Evolutionary conservation across 2,797 vertebrate genomes (phyloP).

Genomic region (Rallus crepitans): DNA sequence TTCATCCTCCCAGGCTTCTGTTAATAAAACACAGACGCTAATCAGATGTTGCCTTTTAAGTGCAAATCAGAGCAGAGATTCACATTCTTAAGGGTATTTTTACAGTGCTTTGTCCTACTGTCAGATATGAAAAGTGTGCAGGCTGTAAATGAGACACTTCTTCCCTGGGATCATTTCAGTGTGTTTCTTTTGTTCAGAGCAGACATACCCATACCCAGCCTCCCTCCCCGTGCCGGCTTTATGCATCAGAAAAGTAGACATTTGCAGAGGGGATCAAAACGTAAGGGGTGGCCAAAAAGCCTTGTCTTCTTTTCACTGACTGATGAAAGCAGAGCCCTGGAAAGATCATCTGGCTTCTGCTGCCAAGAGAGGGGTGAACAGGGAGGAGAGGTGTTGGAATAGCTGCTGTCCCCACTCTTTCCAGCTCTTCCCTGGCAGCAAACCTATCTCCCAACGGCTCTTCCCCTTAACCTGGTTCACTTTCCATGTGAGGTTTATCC

Average conservation of each 20-base stretch:
- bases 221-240: neutral
- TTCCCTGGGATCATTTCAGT: neutral
- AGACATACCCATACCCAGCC: neutral
- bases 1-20: neutral
- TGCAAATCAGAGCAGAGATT: conserved; percentile 23
- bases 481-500: neutral
- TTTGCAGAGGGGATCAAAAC: neutral
- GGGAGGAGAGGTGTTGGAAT: neutral
- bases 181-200: neutral
- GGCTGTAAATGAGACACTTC: neutral
- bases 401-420: neutral
- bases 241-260: neutral
- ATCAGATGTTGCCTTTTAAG: conserved; percentile 34
- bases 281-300: neutral
- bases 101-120: conserved; percentile 11
- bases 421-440: neutral
- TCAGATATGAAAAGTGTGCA: conserved; percentile 1
- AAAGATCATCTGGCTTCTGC: neutral
- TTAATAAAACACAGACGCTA: conserved; percentile 25
- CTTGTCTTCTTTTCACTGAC: neutral
- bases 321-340: neutral
- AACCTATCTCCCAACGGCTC: neutral
- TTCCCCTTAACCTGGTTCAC: neutral
- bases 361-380: fast-evolving
- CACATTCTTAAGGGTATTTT: conserved; percentile 17